Percentiles rank a stretch among this genome's conserved stretches.
phyloP scores from a whole-genome alignment of 35 echinoderm and acorn worm genomes.

The Amphiura filiformis region DNA sequence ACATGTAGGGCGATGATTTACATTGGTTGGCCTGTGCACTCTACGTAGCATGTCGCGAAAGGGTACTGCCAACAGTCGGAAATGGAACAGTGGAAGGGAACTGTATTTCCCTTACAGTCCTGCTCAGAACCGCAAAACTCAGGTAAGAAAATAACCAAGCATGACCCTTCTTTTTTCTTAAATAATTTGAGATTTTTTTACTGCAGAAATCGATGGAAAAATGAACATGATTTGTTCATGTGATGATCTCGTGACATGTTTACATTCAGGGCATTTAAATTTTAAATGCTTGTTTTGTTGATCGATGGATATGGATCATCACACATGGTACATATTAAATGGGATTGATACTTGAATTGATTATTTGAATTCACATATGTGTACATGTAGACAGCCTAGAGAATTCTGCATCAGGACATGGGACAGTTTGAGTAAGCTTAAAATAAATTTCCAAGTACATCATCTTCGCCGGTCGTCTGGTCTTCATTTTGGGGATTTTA shows the following conservation, averaged over 20 bases:
- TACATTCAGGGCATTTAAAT: not conserved
- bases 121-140: constrained; percentile 85
- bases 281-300: not conserved
- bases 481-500: no score
- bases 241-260: not conserved
- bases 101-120: constrained; percentile 73
- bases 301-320: no score
- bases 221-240: not conserved
- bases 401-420: no score
- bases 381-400: no score
- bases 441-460: no score
- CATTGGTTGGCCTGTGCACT: constrained; percentile 94
- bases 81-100: constrained; percentile 95
- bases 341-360: no score
- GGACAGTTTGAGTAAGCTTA: no score
- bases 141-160: constrained; percentile 48
- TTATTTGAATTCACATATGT: no score
- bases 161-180: not conserved
- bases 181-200: no score
- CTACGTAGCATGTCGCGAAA: constrained; percentile 81
- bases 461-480: no score
- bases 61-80: constrained; percentile 76
- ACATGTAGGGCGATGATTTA: constrained; percentile 80
- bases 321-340: not conserved
- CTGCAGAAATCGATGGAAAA: not conserved